Evolutionary conservation across 2,888 invertebrate genomes (phyloP).

Genomic region (Hemicrepidius hirtus): DNA sequence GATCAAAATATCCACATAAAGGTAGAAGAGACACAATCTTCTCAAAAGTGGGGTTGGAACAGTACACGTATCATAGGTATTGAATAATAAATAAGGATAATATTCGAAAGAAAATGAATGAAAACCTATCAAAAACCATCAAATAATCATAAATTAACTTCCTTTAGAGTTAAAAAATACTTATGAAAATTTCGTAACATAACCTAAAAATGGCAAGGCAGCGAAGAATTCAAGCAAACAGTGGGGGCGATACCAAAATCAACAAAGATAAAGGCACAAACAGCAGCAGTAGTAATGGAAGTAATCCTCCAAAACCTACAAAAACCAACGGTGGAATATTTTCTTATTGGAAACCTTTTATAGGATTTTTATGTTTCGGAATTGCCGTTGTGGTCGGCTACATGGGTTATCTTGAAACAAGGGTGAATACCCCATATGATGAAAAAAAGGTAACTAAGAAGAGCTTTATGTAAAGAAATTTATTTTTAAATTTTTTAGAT

Average conservation of each 20-base stretch:
- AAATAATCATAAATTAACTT: too few species aligned
- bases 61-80: too few species aligned
- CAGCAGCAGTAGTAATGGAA: constrained; percentile 72
- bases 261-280: constrained; percentile 55
- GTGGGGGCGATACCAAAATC: constrained; percentile 44
- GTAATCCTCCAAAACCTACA: constrained; percentile 63
- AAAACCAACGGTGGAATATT: constrained; percentile 60
- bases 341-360: constrained; percentile 76
- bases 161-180: background rate
- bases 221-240: constrained; percentile 55
- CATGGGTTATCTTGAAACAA: constrained; percentile 89
- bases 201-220: constrained; percentile 55
- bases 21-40: too few species aligned
- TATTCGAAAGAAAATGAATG: too few species aligned
- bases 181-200: constrained; percentile 15
- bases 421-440: constrained; percentile 90
- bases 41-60: too few species aligned
- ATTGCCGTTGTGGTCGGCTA: constrained; percentile 86
- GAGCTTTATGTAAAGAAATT: background rate
- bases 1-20: too few species aligned
- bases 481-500: constrained; percentile 73
- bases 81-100: too few species aligned
- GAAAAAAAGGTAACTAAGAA: constrained; percentile 79
- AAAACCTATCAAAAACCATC: too few species aligned
- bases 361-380: constrained; percentile 78